Base-by-base conservation (phyloP, 2,797 vertebrate species). In the Chelon labrosus region DNA sequence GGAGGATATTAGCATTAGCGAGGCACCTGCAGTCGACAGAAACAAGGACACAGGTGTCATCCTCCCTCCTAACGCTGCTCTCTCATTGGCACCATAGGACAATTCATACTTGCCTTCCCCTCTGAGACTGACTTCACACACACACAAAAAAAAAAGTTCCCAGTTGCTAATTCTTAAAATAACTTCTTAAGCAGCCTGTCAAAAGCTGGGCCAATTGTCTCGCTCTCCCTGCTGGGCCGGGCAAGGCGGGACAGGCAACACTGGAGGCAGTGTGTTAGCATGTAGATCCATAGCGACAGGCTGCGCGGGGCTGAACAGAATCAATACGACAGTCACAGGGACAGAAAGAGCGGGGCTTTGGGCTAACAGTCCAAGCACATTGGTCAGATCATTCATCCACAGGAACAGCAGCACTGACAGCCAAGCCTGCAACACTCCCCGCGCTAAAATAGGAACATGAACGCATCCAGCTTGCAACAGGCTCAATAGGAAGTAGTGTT, bases 331-430 rank as follows among this genome's bases (percentile, higher is more conserved):
- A 99, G 97, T 97, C 96, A 95, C 95, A 93, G 82, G 93, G 95
- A 96, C 95, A 93, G 96, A 93, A 92, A 83, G 93, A 95, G 96
- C 92, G 95, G 95, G 92, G 96, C 96, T 96, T 93, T 77, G 96
- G 97, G 97, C 97, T 95, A 97, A 96, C 96, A 97, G 96, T 98
- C 97, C 95, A 96, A 97, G 95, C 95, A 93, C 96, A 97, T 99
- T 97, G 97, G 97, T 96, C 96, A 95, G 96, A 97, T 98, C 97
- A 99, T 89, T 95, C 95, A 94, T 96, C 96, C 85, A 85, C 96
- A 92, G 91, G 93, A 94, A 95, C 96, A 98, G 93, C 77, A 0
- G 92, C 77, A 42, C 89, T 97, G 97, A 98, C 98, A 98, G 96
- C 95, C 91, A 66, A 89, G 93, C 93, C 90, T 75, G 73, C 73